Evolutionary conservation across 2,113 vertebrate species (phyloP), one percentile per base, ranked within the genome.

Genomic region (Ariopsis seemanni): DNA sequence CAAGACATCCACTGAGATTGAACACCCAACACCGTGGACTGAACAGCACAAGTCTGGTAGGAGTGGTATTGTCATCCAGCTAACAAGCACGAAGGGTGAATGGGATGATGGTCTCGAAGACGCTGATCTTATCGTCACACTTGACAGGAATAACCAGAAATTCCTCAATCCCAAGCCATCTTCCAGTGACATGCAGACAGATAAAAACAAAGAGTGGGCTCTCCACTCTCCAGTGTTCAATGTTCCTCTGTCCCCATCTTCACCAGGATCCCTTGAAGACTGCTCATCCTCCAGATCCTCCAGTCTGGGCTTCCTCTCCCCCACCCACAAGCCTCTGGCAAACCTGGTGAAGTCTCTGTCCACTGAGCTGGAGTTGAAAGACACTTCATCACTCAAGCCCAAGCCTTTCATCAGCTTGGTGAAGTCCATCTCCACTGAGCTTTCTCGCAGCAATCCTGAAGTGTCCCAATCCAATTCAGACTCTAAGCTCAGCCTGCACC

Each of bases 391-490:
- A 3, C 94, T 95, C 11, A 94, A 94, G 83, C 92, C 96, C 0
- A 95, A 93, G 80, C 93, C 96, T 4, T 74, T 96, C 30, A 93
- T 97, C 72, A 96, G 91, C 92, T 94, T 97, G 0, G 96, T 97
- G 22, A 97, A 95, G 91, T 97, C 97, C 0, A 96, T 97, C 89
- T 97, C 96, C 27, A 95, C 96, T 0, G 96, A 97, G 92, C 92
- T 96, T 57, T 95, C 95, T 53, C 92, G 92, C 83, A 95, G 94
- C 0, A 95, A 96, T 53, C 95, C 95, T 0, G 96, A 96, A 86
- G 95, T 97, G 62, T 95, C 95, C 0, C 95, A 95, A 85, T 96
- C 96, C 0, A 96, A 95, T 78, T 96, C 96, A 0, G 96, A 96
- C 90, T 97, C 96, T 8, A 95, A 94, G 81, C 95, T 97, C 89